Percentiles rank a stretch among this genome's conserved stretches.
Evolutionary conservation across 1,140 invertebrate species (phyloP).

Genomic region (Scaptomyza hsui): DNA sequence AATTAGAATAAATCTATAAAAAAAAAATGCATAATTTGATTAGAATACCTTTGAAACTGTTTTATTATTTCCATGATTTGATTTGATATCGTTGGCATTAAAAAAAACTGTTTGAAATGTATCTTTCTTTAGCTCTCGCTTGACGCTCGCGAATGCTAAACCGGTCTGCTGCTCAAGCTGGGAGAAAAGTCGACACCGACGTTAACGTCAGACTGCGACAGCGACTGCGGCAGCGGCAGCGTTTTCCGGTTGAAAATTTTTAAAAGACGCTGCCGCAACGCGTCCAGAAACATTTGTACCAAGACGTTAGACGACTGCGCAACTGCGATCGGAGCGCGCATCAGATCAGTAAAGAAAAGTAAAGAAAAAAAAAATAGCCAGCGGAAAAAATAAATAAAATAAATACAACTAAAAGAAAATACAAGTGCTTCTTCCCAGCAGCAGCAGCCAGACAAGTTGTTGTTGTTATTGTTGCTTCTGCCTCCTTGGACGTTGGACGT

Average conservation of each 20-base stretch:
- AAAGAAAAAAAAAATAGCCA: constrained; percentile 9
- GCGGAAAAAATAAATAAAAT: constrained; percentile 7
- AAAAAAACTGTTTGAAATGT: constrained; percentile 20
- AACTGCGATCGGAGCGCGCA: constrained; percentile 54
- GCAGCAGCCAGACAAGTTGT: constrained; percentile 1
- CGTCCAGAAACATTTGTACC: constrained; percentile 81
- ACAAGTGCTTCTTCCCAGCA: constrained; percentile 24
- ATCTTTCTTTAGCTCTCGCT: constrained; percentile 20
- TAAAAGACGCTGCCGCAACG: constrained; percentile 83
- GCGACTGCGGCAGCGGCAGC: constrained; percentile 16
- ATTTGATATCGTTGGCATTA: not conserved
- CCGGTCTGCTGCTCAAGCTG: constrained; percentile 36
- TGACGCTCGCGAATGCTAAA: constrained; percentile 21
- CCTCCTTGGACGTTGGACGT: constrained; percentile 27
- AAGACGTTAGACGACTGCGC: constrained; percentile 78
- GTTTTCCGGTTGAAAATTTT: constrained; percentile 80
- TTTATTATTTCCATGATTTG: not conserved
- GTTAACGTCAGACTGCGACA: not conserved
- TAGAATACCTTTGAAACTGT: not conserved
- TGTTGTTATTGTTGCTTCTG: not conserved
- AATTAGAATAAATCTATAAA: not conserved
- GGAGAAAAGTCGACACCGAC: constrained; percentile 18
- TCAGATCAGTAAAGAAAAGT: constrained; percentile 7
- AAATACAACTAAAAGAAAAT: constrained; percentile 34
- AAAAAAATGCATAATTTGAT: constrained; percentile 9